These are phyloP conservation scores for Limnodromus scolopaceus DNA, from an alignment of 2,797 vertebrate genomes.

Conservation along the genomic window DNA sequence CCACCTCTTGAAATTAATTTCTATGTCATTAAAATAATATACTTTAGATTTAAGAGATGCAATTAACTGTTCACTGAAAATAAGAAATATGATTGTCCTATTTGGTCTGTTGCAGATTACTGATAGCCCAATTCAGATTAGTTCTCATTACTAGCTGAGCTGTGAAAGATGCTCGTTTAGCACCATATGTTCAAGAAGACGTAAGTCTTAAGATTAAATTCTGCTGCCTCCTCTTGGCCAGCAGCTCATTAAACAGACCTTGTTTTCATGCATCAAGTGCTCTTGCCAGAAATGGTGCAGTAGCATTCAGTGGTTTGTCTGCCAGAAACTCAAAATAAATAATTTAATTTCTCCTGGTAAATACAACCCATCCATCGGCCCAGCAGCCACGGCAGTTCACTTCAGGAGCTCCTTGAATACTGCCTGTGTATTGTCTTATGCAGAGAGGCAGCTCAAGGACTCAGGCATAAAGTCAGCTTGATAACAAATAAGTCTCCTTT, in stretches of 20 bases:
- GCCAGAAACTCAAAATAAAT: neutral
- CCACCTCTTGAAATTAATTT: neutral
- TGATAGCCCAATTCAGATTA: neutral
- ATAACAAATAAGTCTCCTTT: neutral
- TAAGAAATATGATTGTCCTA: neutral
- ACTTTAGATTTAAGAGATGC: neutral
- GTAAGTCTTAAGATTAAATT: constrained; percentile 7
- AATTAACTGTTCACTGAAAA: neutral
- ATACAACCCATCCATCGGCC: neutral
- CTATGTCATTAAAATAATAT: neutral
- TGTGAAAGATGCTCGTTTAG: neutral
- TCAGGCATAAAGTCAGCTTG: neutral
- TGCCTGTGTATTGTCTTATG: neutral
- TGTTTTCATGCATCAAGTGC: neutral
- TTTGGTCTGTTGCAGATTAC: neutral
- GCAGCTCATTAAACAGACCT: neutral
- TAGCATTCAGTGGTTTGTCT: neutral
- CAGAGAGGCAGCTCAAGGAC: neutral
- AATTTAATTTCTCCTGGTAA: neutral
- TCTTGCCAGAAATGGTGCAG: neutral
- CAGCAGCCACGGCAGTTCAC: neutral
- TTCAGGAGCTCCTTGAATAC: neutral
- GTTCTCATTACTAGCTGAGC: neutral
- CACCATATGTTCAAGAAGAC: neutral
- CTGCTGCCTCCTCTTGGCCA: neutral